Evolutionary conservation across 2,113 vertebrate species (phyloP).

Genomic region (Melanocharis versteri): DNA sequence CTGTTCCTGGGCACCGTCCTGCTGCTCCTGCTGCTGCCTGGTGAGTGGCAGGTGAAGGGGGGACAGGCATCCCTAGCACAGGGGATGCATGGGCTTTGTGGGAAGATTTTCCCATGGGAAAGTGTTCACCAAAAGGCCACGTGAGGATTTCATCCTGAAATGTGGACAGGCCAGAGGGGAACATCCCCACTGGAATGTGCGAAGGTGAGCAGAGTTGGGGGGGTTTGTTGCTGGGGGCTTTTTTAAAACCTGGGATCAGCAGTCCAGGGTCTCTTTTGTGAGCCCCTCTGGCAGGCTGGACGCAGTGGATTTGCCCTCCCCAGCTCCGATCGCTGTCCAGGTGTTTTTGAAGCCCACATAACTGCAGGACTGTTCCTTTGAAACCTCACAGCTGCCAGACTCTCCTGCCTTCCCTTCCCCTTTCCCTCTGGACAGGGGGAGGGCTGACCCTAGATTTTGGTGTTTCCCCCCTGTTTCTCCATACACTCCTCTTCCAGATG

Average conservation of each 20-base stretch:
- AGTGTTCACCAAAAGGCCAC: neutral
- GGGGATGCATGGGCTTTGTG: neutral
- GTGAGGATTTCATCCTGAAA: neutral
- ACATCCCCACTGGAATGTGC: neutral
- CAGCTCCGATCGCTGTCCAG: rapidly evolving
- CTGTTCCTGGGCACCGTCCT: neutral
- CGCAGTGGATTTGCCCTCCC: neutral
- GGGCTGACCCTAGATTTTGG: neutral
- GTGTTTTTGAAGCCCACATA: neutral
- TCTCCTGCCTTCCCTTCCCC: neutral
- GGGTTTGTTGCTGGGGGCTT: neutral
- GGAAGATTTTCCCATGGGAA: neutral
- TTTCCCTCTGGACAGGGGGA: neutral
- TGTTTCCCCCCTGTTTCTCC: neutral
- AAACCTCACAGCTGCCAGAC: neutral
- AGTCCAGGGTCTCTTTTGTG: no score
- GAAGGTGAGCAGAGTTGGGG: rapidly evolving
- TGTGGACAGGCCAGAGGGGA: neutral
- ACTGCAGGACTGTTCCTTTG: neutral
- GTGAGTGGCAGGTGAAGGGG: neutral
- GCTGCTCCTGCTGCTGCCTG: neutral
- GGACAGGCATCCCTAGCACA: rapidly evolving
- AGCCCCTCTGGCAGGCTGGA: neutral
- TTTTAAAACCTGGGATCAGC: neutral
- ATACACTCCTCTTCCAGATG: neutral